Evolutionary conservation across 2,888 invertebrate genomes (phyloP).

Genomic region (Bugulina stolonifera): DNA sequence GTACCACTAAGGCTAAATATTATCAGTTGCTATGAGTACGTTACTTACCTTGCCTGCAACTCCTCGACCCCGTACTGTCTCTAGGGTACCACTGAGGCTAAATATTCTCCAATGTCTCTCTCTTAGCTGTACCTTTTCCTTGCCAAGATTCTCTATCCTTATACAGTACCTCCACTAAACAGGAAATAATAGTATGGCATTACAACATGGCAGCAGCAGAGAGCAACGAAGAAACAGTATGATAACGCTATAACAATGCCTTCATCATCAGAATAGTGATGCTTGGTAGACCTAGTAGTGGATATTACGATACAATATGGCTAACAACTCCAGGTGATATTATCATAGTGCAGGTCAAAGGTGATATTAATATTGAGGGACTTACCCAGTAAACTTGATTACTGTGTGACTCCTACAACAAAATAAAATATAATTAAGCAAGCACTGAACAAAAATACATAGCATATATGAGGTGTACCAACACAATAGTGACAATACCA

Average conservation of each 20-base stretch:
- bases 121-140: slow-evolving; percentile 77
- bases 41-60: slow-evolving; percentile 73
- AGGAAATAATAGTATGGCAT: slow-evolving; percentile 27
- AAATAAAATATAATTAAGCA: background rate
- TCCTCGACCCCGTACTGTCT: slow-evolving; percentile 82
- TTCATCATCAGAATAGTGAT: too few species aligned
- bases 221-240: too few species aligned
- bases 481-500: slow-evolving; percentile 28
- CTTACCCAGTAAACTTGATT: slow-evolving; percentile 85
- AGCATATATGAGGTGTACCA: background rate
- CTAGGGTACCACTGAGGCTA: slow-evolving; percentile 76
- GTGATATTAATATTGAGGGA: slow-evolving; percentile 27
- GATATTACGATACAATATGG: too few species aligned
- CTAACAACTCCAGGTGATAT: too few species aligned
- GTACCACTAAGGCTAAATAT: slow-evolving; percentile 84
- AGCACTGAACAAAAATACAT: too few species aligned
- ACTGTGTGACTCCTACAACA: slow-evolving; percentile 62
- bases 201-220: background rate
- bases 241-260: too few species aligned
- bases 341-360: too few species aligned
- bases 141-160: slow-evolving; percentile 85
- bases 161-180: slow-evolving; percentile 89
- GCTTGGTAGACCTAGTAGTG: too few species aligned
- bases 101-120: slow-evolving; percentile 99
- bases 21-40: slow-evolving; percentile 60